Evolutionary conservation across 1,140 invertebrate species (phyloP).

Genomic region (Heterodera schachtii): DNA sequence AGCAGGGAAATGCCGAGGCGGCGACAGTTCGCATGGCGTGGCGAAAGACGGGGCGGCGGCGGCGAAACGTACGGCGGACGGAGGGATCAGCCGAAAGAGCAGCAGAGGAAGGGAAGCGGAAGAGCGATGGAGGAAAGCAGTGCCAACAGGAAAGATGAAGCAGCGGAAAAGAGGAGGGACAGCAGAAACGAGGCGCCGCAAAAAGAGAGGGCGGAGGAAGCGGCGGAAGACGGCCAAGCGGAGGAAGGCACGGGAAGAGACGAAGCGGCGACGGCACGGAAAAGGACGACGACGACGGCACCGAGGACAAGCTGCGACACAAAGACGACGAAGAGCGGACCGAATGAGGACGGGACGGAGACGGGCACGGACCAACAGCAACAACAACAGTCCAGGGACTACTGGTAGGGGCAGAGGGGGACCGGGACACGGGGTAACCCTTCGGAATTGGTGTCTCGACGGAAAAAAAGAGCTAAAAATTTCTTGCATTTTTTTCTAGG

Average conservation of each 20-base stretch:
- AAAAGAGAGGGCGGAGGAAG: background rate
- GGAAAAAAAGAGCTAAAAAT: too few species aligned
- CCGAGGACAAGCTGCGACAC: too few species aligned
- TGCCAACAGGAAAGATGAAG: too few species aligned
- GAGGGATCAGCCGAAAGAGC: background rate
- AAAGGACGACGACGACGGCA: too few species aligned
- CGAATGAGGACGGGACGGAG: background rate
- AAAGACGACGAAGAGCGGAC: too few species aligned
- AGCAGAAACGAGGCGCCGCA: background rate
- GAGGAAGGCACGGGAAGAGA: too few species aligned
- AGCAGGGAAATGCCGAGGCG: conserved; percentile 2
- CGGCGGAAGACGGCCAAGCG: background rate
- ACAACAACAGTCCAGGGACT: background rate
- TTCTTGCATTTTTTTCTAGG: too few species aligned
- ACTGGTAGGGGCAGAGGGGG: background rate
- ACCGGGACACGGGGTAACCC: too few species aligned
- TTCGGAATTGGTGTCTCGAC: too few species aligned
- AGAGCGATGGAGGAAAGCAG: too few species aligned
- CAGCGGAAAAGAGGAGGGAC: background rate
- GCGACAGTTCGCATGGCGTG: conserved; percentile 13
- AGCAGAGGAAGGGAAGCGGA: too few species aligned
- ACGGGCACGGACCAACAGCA: background rate
- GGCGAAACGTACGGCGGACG: background rate
- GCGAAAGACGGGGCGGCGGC: background rate
- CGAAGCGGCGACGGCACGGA: background rate